Evolutionary conservation across 2,888 invertebrate genomes (phyloP).

Genomic region (Ochropacha duplaris): DNA sequence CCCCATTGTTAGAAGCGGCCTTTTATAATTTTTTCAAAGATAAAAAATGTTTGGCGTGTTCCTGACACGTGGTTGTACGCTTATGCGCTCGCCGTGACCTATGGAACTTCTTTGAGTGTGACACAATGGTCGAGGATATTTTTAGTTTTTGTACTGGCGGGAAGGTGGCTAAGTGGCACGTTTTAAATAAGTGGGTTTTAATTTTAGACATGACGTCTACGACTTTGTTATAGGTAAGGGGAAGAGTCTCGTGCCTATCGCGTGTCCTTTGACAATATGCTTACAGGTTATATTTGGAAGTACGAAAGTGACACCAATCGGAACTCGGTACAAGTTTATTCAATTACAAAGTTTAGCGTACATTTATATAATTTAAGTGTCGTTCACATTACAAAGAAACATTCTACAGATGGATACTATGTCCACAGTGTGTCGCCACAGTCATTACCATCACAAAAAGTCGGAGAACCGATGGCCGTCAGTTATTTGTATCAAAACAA

Average conservation of each 20-base stretch:
- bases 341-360: slow-evolving; percentile 1
- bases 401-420: slow-evolving; percentile 29
- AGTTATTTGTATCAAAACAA: slow-evolving; percentile 76
- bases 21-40: slow-evolving; percentile 81
- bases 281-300: slow-evolving; percentile 53
- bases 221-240: slow-evolving; percentile 71
- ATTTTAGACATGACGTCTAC: slow-evolving; percentile 79
- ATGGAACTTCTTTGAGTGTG: slow-evolving; percentile 79
- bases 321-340: slow-evolving; percentile 12
- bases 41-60: slow-evolving; percentile 82
- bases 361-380: slow-evolving; percentile 4
- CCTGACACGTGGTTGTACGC: slow-evolving; percentile 77
- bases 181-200: slow-evolving; percentile 80
- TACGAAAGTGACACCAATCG: slow-evolving; percentile 12
- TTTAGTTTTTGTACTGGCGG: slow-evolving; percentile 79
- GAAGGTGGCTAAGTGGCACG: slow-evolving; percentile 81
- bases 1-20: slow-evolving; percentile 74
- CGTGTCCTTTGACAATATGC: slow-evolving; percentile 63
- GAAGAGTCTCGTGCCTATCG: slow-evolving; percentile 74
- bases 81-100: slow-evolving; percentile 77
- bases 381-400: slow-evolving; percentile 8
- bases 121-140: slow-evolving; percentile 78
- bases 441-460: slow-evolving; percentile 78
- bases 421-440: slow-evolving; percentile 61
- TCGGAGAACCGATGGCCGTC: slow-evolving; percentile 70